Evolutionary conservation across 2,888 invertebrate genomes (phyloP).

Genomic region (Papilio gigon): DNA sequence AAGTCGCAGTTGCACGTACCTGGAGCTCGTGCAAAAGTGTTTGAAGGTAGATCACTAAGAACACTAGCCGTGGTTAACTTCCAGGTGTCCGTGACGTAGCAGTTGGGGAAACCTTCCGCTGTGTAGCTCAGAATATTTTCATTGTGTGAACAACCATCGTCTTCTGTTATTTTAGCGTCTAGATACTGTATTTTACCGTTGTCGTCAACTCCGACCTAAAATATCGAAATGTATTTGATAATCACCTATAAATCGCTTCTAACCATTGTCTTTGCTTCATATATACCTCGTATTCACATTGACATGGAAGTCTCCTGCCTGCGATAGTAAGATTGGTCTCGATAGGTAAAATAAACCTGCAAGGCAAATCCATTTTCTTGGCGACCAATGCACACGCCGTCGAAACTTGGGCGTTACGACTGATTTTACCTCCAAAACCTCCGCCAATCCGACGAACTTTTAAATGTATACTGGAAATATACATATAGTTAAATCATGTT

Average conservation of each 20-base stretch:
- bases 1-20: slow-evolving; percentile 66
- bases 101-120: slow-evolving; percentile 72
- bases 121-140: slow-evolving; percentile 71
- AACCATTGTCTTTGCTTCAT: too few relatives aligned
- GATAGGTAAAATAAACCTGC: slow-evolving; percentile 83
- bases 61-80: slow-evolving; percentile 70
- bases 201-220: slow-evolving; percentile 83
- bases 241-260: too few relatives aligned
- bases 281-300: slow-evolving; percentile 83
- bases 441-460: slow-evolving; percentile 85
- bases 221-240: slow-evolving; percentile 22
- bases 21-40: slow-evolving; percentile 87
- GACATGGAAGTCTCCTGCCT: slow-evolving; percentile 80
- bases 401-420: slow-evolving; percentile 79
- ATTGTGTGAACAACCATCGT: slow-evolving; percentile 76
- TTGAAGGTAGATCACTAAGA: slow-evolving; percentile 85
- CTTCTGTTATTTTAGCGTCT: slow-evolving; percentile 70
- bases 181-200: slow-evolving; percentile 86
- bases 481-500: not conserved
- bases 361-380: slow-evolving; percentile 79
- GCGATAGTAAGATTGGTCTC: slow-evolving; percentile 83
- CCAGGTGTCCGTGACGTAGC: slow-evolving; percentile 82
- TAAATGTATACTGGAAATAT: slow-evolving; percentile 78
- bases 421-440: slow-evolving; percentile 85
- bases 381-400: slow-evolving; percentile 85